Conservation (phyloP, 1,140 invertebrate genomes). For the Hylyphantes graminicola region DNA sequence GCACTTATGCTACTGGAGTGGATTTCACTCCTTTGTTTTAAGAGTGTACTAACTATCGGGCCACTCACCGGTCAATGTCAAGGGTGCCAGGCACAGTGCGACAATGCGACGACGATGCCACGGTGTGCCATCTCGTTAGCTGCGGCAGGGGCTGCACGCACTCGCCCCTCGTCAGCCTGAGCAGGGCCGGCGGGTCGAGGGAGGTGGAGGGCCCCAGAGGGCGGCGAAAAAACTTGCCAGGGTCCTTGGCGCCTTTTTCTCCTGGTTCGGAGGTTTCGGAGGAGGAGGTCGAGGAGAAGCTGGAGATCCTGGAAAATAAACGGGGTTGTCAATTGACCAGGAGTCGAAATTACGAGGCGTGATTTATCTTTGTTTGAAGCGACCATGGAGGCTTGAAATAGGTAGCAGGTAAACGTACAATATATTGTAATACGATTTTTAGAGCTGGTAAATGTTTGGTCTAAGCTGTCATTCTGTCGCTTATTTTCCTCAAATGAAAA, state of each 20-base stretch:
- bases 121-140: conserved; percentile 50
- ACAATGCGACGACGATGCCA: conserved; percentile 19
- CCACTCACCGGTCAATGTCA: conserved; percentile 10
- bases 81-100: conserved; percentile 32
- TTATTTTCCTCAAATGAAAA: no score
- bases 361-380: no score
- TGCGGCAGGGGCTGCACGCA: conserved; percentile 36
- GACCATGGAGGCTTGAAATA: no score
- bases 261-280: conserved; percentile 10
- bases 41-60: no score
- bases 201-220: conserved; percentile 47
- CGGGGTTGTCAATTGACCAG: no score
- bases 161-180: conserved; percentile 23
- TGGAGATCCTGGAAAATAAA: conserved; percentile 47
- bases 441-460: no score
- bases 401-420: no score
- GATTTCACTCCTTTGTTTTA: no score
- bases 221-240: conserved; percentile 11
- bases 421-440: no score
- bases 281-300: conserved; percentile 35
- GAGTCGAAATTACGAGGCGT: not conserved
- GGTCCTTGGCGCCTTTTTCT: no score
- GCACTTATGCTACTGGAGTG: no score
- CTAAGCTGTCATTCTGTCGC: no score
- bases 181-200: conserved; percentile 30